phyloP scores from a whole-genome alignment of 2,113 vertebrate species.

The Coturnix japonica region DNA sequence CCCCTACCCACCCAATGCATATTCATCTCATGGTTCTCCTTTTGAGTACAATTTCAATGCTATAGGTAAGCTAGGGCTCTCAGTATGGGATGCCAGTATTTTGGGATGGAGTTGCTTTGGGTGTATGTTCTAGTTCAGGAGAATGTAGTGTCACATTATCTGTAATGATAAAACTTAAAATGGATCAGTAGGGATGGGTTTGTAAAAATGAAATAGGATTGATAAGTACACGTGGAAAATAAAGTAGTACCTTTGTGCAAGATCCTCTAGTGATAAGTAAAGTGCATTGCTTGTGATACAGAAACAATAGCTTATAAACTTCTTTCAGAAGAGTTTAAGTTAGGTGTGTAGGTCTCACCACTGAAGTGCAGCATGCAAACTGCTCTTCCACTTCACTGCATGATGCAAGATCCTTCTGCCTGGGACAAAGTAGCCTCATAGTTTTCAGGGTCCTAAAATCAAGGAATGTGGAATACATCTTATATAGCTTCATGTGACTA shows the following conservation, averaged over 20 bases:
- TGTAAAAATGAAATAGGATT: not conserved
- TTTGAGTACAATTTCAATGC: not conserved
- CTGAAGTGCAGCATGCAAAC: not conserved
- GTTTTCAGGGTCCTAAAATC: not conserved
- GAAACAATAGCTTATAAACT: not conserved
- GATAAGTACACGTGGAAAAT: not conserved
- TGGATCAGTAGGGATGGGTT: not conserved
- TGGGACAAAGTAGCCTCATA: not conserved
- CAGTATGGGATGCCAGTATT: not conserved
- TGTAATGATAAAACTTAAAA: not conserved
- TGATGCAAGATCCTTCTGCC: not conserved
- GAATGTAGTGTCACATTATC: not conserved
- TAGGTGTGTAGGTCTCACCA: not conserved
- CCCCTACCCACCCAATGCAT: not conserved
- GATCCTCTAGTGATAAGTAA: not conserved
- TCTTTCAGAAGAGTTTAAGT: not conserved
- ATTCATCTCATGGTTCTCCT: not conserved
- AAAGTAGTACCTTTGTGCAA: not conserved
- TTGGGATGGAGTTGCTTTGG: not conserved
- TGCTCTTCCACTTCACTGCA: not conserved
- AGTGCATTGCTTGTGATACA: not conserved
- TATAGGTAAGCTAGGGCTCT: not conserved
- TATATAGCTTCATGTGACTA: not conserved
- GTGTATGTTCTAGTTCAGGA: not conserved
- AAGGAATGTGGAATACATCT: not conserved